These are phyloP conservation scores for Ornithorhynchus anatinus DNA, from an alignment of 2,113 vertebrate genomes.

Conservation along the genomic window DNA sequence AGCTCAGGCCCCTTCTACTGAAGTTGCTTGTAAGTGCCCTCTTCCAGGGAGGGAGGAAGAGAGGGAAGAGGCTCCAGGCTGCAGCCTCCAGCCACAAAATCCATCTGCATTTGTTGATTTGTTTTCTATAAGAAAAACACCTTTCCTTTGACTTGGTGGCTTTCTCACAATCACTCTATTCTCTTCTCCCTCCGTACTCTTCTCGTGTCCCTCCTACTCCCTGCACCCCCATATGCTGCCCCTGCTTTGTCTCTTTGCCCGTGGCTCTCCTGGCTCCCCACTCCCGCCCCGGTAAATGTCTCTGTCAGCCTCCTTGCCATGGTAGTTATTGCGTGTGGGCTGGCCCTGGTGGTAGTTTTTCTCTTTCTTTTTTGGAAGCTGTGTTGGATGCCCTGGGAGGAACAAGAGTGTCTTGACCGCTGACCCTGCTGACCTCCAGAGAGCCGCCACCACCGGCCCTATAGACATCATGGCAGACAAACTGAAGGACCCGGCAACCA, in stretches of 20 bases:
- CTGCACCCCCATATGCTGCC: neutral
- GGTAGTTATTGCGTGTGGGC: slow-evolving; percentile 86
- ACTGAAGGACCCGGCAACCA: slow-evolving; percentile 80
- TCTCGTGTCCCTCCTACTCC: neutral
- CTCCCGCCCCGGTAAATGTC: slow-evolving; percentile 77
- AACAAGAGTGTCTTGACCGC: slow-evolving; percentile 74
- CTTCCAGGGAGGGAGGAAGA: neutral
- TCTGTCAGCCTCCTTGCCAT: slow-evolving; percentile 88
- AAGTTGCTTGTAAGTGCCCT: neutral
- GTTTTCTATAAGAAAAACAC: too few relatives aligned
- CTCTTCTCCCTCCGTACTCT: slow-evolving; percentile 43
- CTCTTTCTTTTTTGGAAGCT: slow-evolving; percentile 93
- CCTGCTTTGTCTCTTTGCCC: slow-evolving; percentile 31
- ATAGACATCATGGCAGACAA: slow-evolving; percentile 89
- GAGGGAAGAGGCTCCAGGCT: neutral
- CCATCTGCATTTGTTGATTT: slow-evolving; percentile 26
- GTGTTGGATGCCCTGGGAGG: slow-evolving; percentile 86
- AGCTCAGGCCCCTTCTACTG: neutral
- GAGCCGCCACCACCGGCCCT: slow-evolving; percentile 40
- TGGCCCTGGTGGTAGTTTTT: slow-evolving; percentile 89
- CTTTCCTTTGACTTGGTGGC: slow-evolving; percentile 1
- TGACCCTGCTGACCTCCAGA: slow-evolving; percentile 58
- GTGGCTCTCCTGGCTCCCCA: slow-evolving; percentile 63
- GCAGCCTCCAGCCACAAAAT: neutral
- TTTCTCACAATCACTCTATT: slow-evolving; percentile 67